Percentiles rank a stretch among this genome's conserved stretches.
Conservation (phyloP, 2,797 vertebrate genomes). For the Acanthornis magna region DNA sequence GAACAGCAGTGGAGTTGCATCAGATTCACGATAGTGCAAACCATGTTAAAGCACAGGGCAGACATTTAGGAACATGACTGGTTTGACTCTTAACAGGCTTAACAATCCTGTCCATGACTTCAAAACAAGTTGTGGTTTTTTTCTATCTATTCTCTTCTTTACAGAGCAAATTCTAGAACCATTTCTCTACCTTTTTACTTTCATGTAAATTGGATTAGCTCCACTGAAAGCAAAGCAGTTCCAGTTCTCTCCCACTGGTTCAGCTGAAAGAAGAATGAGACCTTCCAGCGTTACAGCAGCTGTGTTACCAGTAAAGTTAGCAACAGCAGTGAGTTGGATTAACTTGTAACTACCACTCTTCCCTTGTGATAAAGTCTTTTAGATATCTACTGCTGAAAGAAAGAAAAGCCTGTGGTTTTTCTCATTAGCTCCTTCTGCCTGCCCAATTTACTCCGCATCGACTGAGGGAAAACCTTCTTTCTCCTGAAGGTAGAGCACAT, state of each 20-base stretch:
- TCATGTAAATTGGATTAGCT: not conserved
- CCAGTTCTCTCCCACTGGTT: not conserved
- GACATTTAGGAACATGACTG: rapidly evolving
- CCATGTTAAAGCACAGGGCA: rapidly evolving
- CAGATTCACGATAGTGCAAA: rapidly evolving
- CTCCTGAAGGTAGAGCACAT: not conserved
- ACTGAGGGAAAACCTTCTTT: not conserved
- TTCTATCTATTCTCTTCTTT: not conserved
- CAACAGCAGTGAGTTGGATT: not conserved
- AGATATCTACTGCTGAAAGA: not conserved
- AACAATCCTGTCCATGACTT: not conserved
- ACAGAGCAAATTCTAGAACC: not conserved
- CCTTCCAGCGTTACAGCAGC: not conserved
- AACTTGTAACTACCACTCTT: not conserved
- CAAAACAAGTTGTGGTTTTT: not conserved
- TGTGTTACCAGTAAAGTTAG: not conserved
- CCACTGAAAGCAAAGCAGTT: not conserved
- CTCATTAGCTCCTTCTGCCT: not conserved
- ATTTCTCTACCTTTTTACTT: not conserved
- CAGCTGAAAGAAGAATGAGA: not conserved
- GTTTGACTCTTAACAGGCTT: not conserved
- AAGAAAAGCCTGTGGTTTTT: not conserved
- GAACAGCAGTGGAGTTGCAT: not conserved
- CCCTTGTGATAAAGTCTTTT: not conserved
- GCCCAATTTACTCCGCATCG: not conserved